Percentiles rank a stretch among this genome's conserved stretches.
phyloP scores from a whole-genome alignment of 2,797 vertebrate species.

The Siniperca obscura region DNA sequence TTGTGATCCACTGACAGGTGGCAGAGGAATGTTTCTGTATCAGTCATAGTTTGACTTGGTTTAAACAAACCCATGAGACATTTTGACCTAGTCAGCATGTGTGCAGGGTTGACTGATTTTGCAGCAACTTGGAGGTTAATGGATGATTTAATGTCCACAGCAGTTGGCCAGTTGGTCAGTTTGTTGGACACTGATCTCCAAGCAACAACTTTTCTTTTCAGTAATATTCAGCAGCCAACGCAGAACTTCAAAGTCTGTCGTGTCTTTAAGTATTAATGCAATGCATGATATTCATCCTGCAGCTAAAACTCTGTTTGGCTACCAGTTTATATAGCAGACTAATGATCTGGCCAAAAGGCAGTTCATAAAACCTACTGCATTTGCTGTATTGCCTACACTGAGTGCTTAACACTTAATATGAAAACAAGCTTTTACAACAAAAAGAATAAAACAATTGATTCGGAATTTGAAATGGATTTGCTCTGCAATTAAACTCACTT shows the following conservation, averaged over 20 bases:
- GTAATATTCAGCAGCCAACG: neutral
- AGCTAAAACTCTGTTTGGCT: neutral
- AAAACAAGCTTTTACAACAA: neutral
- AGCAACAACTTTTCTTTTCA: neutral
- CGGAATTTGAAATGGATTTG: neutral
- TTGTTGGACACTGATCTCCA: slow-evolving; percentile 23
- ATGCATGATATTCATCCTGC: neutral
- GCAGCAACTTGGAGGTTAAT: neutral
- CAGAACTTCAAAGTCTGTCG: neutral
- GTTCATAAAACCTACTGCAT: neutral
- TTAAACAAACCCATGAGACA: slow-evolving; percentile 27
- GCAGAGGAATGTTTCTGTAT: slow-evolving; percentile 42
- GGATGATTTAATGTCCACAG: neutral
- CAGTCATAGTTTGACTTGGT: neutral
- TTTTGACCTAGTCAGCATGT: slow-evolving; percentile 32
- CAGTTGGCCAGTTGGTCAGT: neutral
- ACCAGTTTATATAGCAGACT: neutral
- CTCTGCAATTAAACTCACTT: neutral
- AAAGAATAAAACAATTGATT: neutral
- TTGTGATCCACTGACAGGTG: slow-evolving; percentile 31
- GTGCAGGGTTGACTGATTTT: slow-evolving; percentile 40
- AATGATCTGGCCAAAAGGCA: neutral
- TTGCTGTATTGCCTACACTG: neutral
- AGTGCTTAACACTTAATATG: neutral
- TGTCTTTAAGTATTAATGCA: neutral